Evolutionary conservation across 2,888 invertebrate species (phyloP), one percentile per base, ranked within the genome.

Genomic region (Lasioglossum vierecki): DNA sequence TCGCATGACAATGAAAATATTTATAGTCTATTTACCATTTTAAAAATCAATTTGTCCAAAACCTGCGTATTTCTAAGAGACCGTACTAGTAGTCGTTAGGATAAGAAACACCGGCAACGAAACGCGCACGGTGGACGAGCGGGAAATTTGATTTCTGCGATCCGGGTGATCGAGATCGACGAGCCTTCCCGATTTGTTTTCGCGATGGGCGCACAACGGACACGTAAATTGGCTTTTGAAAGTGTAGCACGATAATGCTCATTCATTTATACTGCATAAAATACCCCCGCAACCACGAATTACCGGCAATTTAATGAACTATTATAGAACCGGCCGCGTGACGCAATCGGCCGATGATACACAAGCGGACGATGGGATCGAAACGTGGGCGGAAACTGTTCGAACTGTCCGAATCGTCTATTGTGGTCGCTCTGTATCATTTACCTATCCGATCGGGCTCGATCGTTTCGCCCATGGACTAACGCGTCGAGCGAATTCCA

Each of bases 271-370:
- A 83, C 66, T 83, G 80, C 73, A 86, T 87, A 83, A 83, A 87
- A 87, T 80, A 87, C 73, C 86, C 87, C 86, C 86, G 78, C 87
- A 80, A 85, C 80, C 57, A 84, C 80, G 76, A 84, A 84, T 86
- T 86, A 86, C 86, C 86, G 84, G 86, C 84, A 84, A 84, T 87
- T 87, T 87, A 87, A 86, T 86, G 84, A 87, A 82, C 82, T 80
- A 83, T 82, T 86, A 84, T 84, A 84, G 84, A 82, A 75, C 75
- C 81, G 63, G 53, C 75, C 75, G 68, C 72, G 82, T 87, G 87
- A 87, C 87, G 87, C 83, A 87, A 87, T 87, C 87, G 80, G 80
- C 79, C 73, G 80, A 87, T 79, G 83, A 83, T 83, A 82, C 66
- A 76, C 82, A 82, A 79, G 77, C 63, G 79, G 82, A 49, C 22